Evolutionary conservation across 2,888 invertebrate species (phyloP).

Genomic region (Cepaea hortensis): DNA sequence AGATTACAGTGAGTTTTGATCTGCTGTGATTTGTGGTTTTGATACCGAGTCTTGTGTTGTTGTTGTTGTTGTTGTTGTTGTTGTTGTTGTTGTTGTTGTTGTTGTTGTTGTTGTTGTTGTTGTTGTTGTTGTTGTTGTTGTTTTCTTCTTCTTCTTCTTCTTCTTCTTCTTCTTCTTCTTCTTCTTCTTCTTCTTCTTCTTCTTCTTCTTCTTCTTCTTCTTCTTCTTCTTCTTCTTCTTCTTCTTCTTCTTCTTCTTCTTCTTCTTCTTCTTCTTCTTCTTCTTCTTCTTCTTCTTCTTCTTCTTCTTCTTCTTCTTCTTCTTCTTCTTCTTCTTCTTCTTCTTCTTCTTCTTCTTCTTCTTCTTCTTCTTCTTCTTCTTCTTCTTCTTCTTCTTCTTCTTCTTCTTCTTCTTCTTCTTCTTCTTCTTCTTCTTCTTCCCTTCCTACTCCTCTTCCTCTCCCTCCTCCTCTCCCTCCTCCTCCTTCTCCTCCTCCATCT

Average conservation of each 20-base stretch:
- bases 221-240: neutral
- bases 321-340: neutral
- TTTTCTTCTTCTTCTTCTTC: slow-evolving; percentile 1
- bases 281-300: neutral
- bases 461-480: too few species aligned
- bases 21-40: too few species aligned
- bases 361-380: neutral
- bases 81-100: neutral
- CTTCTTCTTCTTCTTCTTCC: too few species aligned
- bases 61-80: neutral
- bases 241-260: neutral
- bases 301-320: neutral
- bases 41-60: neutral
- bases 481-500: too few species aligned
- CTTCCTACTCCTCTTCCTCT: too few species aligned
- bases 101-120: neutral
- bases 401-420: too few species aligned
- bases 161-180: neutral
- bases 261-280: neutral
- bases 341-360: neutral
- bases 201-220: neutral
- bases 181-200: neutral
- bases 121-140: neutral
- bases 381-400: too few species aligned
- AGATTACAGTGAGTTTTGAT: too few species aligned